These are phyloP conservation scores for Echinometra lucunter DNA, from an alignment of 53 echinoderm and acorn worm species.

Conservation along the genomic window DNA sequence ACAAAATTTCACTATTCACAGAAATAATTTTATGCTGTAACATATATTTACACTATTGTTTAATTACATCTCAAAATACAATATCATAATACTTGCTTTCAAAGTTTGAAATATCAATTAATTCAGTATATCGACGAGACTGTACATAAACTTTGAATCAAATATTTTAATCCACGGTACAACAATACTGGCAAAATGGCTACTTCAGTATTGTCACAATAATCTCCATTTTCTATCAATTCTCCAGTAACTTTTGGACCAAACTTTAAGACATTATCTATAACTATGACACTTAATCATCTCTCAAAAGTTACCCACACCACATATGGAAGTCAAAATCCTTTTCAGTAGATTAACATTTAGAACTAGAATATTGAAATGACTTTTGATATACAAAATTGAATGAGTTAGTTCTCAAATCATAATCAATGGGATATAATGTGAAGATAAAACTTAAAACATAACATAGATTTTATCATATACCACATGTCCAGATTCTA, in stretches of 20 bases:
- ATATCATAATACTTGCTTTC: not conserved
- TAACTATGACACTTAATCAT: too few species aligned
- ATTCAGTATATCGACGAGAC: not conserved
- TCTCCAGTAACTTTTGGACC: not conserved
- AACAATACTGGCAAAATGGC: not conserved
- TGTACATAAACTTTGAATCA: not conserved
- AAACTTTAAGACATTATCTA: not conserved
- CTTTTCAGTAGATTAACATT: too few species aligned
- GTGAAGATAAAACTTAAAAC: too few species aligned
- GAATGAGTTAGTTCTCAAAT: too few species aligned
- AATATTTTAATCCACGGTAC: not conserved
- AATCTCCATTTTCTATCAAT: not conserved
- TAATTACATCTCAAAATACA: not conserved
- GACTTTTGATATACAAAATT: too few species aligned
- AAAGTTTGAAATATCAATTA: not conserved
- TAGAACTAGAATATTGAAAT: too few species aligned
- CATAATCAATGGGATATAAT: too few species aligned
- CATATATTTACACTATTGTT: not conserved
- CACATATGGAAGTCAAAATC: too few species aligned
- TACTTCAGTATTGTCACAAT: not conserved
- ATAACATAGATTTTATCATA: too few species aligned
- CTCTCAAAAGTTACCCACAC: too few species aligned
- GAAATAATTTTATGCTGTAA: not conserved
- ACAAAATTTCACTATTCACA: not conserved
- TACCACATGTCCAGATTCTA: too few species aligned